Conservation (phyloP, 2,113 vertebrate species). For the Cairina moschata region DNA sequence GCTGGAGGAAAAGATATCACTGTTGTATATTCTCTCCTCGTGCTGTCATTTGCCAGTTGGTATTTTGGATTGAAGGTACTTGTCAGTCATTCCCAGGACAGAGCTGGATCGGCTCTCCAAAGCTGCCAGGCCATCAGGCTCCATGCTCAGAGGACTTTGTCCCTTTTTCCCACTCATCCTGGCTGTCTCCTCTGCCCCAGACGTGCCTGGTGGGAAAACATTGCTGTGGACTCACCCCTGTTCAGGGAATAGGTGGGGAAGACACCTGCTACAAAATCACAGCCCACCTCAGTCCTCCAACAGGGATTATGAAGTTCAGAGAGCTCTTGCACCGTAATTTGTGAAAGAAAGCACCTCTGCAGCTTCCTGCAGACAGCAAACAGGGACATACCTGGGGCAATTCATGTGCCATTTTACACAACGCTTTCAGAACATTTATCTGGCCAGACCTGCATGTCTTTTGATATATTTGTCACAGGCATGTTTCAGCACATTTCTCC, state of each 20-base stretch:
- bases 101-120: neutral
- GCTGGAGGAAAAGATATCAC: neutral
- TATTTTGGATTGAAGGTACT: neutral
- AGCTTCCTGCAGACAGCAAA: neutral
- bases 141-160: fast-evolving
- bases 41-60: neutral
- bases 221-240: neutral
- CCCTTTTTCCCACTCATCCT: fast-evolving
- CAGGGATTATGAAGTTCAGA: neutral
- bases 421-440: neutral
- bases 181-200: neutral
- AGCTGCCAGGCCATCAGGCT: neutral
- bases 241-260: neutral
- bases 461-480: neutral
- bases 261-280: neutral
- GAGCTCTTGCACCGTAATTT: neutral
- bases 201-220: neutral
- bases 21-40: neutral
- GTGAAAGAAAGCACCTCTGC: neutral
- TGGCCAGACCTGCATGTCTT: neutral
- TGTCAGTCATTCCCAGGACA: neutral
- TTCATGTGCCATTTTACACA: neutral
- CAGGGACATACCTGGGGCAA: neutral
- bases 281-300: neutral
- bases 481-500: neutral